phyloP scores from a whole-genome alignment of 2,113 vertebrate species.

The Calypte anna region DNA sequence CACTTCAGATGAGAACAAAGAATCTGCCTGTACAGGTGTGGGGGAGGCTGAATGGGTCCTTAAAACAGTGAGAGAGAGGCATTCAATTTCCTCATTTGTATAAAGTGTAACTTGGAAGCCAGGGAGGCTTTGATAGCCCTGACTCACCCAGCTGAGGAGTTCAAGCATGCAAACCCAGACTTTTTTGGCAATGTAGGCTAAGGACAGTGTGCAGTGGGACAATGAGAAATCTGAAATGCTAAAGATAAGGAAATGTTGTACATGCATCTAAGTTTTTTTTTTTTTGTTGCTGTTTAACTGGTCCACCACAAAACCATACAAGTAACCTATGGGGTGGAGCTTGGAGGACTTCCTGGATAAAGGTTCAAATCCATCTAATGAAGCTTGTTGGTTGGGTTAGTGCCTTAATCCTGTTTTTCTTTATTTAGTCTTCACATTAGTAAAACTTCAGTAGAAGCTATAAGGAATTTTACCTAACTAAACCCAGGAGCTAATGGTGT shows the following conservation, averaged over 20 bases:
- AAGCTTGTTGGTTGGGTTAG: neutral
- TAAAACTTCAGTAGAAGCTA: neutral
- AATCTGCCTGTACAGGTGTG: neutral
- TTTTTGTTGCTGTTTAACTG: neutral
- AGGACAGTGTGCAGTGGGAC: neutral
- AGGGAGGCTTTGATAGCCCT: neutral
- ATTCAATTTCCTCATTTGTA: neutral
- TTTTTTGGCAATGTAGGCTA: neutral
- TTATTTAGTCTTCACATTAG: neutral
- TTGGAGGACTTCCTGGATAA: neutral
- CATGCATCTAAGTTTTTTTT: neutral
- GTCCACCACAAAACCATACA: accelerated
- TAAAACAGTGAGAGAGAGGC: neutral
- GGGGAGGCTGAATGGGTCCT: neutral
- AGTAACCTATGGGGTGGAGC: neutral
- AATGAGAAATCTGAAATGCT: neutral
- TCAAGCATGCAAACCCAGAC: neutral
- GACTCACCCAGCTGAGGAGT: neutral
- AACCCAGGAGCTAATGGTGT: neutral
- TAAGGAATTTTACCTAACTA: neutral
- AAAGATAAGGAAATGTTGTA: neutral
- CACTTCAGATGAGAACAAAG: neutral
- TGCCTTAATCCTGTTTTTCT: neutral
- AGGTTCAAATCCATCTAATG: neutral
- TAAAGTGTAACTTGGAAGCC: neutral